A percentile compares a stretch with the other conserved stretches of the same genome.
phyloP scores from a whole-genome alignment of 2,888 invertebrate species.

The Iselma pallidipennis region DNA sequence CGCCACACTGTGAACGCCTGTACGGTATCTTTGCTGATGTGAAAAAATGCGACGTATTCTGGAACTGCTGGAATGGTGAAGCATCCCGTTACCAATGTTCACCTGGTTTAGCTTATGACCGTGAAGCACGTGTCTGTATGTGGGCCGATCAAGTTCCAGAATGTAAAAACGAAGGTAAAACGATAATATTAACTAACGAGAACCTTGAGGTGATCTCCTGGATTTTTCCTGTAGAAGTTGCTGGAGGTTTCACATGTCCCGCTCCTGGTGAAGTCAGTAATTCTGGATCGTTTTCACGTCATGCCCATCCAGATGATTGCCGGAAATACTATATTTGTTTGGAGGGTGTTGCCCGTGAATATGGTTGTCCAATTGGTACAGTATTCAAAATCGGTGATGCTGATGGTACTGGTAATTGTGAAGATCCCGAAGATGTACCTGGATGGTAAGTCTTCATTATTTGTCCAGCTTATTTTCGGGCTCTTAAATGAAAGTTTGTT shows the following conservation, averaged over 20 bases:
- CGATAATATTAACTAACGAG: not conserved
- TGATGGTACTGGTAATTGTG: constrained; percentile 91
- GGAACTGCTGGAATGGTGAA: constrained; percentile 97
- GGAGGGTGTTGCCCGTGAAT: constrained; percentile 88
- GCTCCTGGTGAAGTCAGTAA: constrained; percentile 80
- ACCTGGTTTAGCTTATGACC: constrained; percentile 91
- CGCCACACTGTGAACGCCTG: constrained; percentile 81
- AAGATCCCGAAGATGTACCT: constrained; percentile 93
- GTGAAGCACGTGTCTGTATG: constrained; percentile 92
- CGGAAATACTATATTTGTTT: constrained; percentile 95
- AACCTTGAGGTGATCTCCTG: not conserved
- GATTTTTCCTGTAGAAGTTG: constrained; percentile 71
- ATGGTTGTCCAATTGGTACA: constrained; percentile 94
- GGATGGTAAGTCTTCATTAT: constrained; percentile 96
- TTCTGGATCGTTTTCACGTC: constrained; percentile 89
- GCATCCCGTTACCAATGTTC: constrained; percentile 93
- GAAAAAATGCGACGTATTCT: constrained; percentile 89
- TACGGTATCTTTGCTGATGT: constrained; percentile 93
- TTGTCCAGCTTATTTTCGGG: not conserved
- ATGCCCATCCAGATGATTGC: constrained; percentile 93
- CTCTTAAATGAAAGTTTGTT: not conserved
- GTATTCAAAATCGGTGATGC: constrained; percentile 93
- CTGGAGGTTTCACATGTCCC: constrained; percentile 86
- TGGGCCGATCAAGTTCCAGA: constrained; percentile 96
- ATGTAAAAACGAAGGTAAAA: constrained; percentile 83